Conservation (phyloP, 2,113 vertebrate genomes). For the Shinisaurus crocodilurus region DNA sequence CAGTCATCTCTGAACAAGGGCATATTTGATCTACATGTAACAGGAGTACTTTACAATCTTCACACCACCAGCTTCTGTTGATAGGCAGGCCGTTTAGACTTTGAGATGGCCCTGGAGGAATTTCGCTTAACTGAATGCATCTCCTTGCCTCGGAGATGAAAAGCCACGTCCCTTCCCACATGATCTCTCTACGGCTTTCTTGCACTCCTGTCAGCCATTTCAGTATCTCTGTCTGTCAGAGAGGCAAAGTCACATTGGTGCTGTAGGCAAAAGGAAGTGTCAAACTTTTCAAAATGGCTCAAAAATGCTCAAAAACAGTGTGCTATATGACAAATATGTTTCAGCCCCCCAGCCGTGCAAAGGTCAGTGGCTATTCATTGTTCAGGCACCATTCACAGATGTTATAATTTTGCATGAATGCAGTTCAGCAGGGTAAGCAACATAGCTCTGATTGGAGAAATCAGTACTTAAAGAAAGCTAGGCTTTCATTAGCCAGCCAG, state of each 20-base stretch:
- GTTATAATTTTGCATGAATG: slow-evolving; percentile 29
- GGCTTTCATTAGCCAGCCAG: background rate
- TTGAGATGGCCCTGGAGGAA: slow-evolving; percentile 62
- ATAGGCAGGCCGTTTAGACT: slow-evolving; percentile 51
- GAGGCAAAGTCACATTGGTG: slow-evolving; percentile 3
- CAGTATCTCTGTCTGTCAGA: slow-evolving; percentile 24
- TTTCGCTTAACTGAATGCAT: slow-evolving; percentile 50
- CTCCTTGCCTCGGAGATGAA: slow-evolving; percentile 55
- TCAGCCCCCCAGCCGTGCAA: background rate
- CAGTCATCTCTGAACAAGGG: slow-evolving; percentile 43
- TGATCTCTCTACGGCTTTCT: slow-evolving; percentile 43
- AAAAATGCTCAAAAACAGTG: background rate
- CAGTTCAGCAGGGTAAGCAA: slow-evolving; percentile 1
- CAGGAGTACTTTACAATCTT: slow-evolving; percentile 46
- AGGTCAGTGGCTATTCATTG: slow-evolving; percentile 6
- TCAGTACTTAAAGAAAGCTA: background rate
- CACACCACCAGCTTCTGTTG: slow-evolving; percentile 42
- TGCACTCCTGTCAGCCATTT: slow-evolving; percentile 45
- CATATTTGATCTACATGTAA: slow-evolving; percentile 57
- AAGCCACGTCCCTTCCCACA: slow-evolving; percentile 30
- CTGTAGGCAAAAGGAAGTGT: background rate
- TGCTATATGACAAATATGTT: slow-evolving; percentile 12
- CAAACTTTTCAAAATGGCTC: slow-evolving; percentile 24
- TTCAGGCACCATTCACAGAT: background rate
- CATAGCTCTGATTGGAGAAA: slow-evolving; percentile 1